Percentiles rank a stretch among this genome's conserved stretches.
These are phyloP conservation scores for Stegodyphus dumicola DNA, from an alignment of 1,140 invertebrate genomes.

Conservation along the genomic window DNA sequence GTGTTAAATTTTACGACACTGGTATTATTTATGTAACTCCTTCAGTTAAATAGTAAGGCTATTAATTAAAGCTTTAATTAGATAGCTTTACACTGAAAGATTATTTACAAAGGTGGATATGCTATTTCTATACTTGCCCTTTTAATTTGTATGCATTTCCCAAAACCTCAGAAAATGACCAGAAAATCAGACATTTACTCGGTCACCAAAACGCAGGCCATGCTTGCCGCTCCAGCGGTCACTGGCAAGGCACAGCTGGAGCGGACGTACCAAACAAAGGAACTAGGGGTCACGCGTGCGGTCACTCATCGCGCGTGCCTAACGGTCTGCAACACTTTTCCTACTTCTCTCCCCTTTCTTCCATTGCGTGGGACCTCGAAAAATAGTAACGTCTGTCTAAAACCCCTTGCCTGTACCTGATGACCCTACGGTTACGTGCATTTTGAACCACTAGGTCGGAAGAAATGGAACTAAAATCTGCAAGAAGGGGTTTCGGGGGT, in stretches of 20 bases:
- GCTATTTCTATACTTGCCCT: neutral
- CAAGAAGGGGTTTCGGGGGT: neutral
- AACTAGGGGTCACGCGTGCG: slow-evolving; percentile 29
- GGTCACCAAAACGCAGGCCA: slow-evolving; percentile 29
- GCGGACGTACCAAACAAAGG: slow-evolving; percentile 26
- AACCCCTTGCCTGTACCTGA: neutral
- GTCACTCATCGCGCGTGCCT: slow-evolving; percentile 29
- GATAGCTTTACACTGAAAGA: too few species aligned
- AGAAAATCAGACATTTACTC: slow-evolving; percentile 40
- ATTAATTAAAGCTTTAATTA: too few species aligned
- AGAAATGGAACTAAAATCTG: slow-evolving; percentile 7
- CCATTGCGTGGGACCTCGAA: neutral
- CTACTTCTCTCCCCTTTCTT: neutral
- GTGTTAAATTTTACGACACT: too few species aligned
- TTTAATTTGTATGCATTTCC: slow-evolving; percentile 17
- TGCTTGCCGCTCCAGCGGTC: neutral
- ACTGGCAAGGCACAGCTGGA: slow-evolving; percentile 1
- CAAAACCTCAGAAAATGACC: neutral
- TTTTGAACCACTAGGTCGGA: slow-evolving; percentile 34
- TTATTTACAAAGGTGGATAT: neutral
- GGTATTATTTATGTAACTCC: too few species aligned
- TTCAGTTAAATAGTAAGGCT: too few species aligned
- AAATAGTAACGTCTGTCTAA: slow-evolving; percentile 26
- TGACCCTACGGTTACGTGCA: slow-evolving; percentile 2
- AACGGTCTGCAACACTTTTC: slow-evolving; percentile 44